These are phyloP conservation scores for Lophochroa leadbeateri DNA, from an alignment of 2,113 vertebrate genomes.

Conservation along the genomic window DNA sequence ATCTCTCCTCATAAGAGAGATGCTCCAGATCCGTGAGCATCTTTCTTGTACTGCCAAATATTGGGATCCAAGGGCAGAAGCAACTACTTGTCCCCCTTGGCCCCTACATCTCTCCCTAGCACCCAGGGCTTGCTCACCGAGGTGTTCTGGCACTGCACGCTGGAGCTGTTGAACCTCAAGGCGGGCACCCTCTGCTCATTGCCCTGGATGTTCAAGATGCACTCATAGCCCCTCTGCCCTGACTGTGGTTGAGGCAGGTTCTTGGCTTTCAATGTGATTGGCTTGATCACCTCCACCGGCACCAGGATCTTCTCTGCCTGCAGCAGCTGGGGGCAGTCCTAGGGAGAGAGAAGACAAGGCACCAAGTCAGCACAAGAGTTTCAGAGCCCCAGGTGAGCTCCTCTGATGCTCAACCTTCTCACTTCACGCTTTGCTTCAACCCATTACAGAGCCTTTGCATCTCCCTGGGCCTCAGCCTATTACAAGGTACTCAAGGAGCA, in stretches of 20 bases:
- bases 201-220: conserved; percentile 91
- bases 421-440: neutral
- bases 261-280: conserved; percentile 93
- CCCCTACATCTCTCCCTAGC: neutral
- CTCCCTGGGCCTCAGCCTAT: neutral
- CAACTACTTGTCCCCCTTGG: neutral
- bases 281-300: conserved; percentile 94
- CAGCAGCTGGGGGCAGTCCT: conserved; percentile 95
- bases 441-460: neutral
- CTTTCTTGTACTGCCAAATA: neutral
- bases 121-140: conserved; percentile 80
- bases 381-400: neutral
- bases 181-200: conserved; percentile 91
- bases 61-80: neutral
- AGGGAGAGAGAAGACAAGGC: neutral
- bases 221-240: conserved; percentile 95
- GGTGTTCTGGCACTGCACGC: conserved; percentile 97
- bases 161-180: conserved; percentile 97
- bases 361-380: neutral
- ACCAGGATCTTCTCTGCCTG: conserved; percentile 92
- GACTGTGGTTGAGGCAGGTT: conserved; percentile 97
- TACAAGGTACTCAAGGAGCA: neutral
- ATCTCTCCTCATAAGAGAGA: neutral
- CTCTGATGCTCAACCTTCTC: neutral
- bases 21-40: neutral